Evolutionary conservation across 1,140 invertebrate species (phyloP), one percentile per base, ranked within the genome.

Genomic region (Musca domestica): DNA sequence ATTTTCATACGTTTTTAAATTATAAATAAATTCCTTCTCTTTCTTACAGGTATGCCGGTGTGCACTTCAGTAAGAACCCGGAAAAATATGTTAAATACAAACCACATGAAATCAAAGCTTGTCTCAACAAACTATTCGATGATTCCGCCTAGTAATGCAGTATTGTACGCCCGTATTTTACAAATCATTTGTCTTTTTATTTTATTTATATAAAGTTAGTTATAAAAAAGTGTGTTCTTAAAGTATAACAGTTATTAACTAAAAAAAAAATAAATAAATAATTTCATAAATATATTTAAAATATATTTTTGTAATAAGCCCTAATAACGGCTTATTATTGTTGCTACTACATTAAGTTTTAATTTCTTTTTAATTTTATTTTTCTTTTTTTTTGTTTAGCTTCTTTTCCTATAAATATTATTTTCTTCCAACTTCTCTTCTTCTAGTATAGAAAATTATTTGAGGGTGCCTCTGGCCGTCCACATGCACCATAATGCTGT

Each of bases 31-130:
- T n/a, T n/a, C n/a, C n/a, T n/a, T 52, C 15, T 67, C 51, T 47
- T 72, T 71, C 73, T 78, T 81, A 30, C 70, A 91, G 89, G 73
- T 92, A 90, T 82, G 83, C 87, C 4, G 77, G 81, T 22, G 83
- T 91, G 25, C 87, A 88, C 19, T 98, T 98, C 80, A 93, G 94
- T 9, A 98, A 97, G 83, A 96, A 97, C 84, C 88, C 89, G 1
- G 92, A 94, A 64, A 98, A 99, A 82, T 98, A 98, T 83, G 88
- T 98, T 27, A 96, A 95, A 83, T 96, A 96, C 78, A 90, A 89
- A 30, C 94, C 94, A 9, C 87, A 92, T 71, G 92, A 95, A 84
- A 89, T 96, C 0, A 86, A 88, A 1, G 85, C 86, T 2, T 83
- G 91, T 72, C 89, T 96, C 54, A 90, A 93, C 76, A 89, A 88